Evolutionary conservation across 2,888 invertebrate species (phyloP).

Genomic region (Catocala sponsa): DNA sequence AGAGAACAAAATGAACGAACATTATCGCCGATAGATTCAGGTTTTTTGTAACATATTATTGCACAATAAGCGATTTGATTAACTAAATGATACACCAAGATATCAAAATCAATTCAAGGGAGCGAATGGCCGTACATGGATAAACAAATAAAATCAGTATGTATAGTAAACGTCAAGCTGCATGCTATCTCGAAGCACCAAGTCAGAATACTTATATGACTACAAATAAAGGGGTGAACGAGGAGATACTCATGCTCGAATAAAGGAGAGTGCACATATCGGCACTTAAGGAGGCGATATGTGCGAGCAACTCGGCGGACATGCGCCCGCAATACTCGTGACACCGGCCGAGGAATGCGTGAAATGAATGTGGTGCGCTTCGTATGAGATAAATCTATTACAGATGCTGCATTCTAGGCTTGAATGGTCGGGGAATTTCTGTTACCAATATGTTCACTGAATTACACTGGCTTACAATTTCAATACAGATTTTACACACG

Average conservation of each 20-base stretch:
- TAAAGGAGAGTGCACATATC: conserved; percentile 5
- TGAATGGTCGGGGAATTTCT: conserved; percentile 11
- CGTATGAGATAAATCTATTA: conserved; percentile 29
- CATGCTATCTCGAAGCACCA: too few species aligned
- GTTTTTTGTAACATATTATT: too few species aligned
- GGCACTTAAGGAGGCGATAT: not conserved
- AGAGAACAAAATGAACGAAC: too few species aligned
- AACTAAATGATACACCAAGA: too few species aligned
- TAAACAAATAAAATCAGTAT: too few species aligned
- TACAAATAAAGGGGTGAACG: not conserved
- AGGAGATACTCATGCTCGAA: not conserved
- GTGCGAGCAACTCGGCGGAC: conserved; percentile 5
- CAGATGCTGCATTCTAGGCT: conserved; percentile 6
- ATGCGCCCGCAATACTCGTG: conserved; percentile 19
- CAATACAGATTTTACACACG: too few species aligned
- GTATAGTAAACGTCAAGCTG: too few species aligned
- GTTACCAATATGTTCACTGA: not conserved
- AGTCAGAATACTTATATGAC: not conserved
- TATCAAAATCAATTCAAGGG: too few species aligned
- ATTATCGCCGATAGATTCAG: too few species aligned
- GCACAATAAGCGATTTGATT: too few species aligned
- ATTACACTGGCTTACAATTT: too few species aligned
- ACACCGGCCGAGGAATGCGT: conserved; percentile 23
- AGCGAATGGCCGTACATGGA: too few species aligned
- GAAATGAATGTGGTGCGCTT: conserved; percentile 17